A percentile compares a stretch with the other conserved stretches of the same genome.
phyloP scores from a whole-genome alignment of 1,140 invertebrate genomes.

The Chionoecetes opilio region DNA sequence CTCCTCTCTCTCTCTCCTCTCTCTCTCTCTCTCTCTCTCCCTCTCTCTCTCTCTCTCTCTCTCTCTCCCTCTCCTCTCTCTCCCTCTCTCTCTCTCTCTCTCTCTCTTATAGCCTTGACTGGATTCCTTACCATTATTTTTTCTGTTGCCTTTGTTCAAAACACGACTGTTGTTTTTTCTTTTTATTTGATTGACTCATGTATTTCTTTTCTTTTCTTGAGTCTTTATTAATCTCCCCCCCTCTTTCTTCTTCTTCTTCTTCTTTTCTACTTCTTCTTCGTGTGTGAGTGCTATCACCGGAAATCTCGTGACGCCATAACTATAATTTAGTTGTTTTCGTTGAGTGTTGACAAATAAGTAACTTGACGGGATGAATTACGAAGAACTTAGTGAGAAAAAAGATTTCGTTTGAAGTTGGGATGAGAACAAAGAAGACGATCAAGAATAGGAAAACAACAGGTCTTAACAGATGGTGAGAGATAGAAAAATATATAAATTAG shows the following conservation, averaged over 20 bases:
- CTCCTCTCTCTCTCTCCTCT: background rate
- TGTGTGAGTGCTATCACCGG: background rate
- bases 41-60: background rate
- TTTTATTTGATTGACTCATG: background rate
- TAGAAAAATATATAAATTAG: background rate
- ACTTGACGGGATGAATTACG: background rate
- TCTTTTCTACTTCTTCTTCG: background rate
- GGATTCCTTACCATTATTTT: background rate
- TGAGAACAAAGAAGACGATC: background rate
- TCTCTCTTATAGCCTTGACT: background rate
- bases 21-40: background rate
- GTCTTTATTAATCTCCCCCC: background rate
- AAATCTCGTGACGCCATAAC: background rate
- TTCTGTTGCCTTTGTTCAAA: background rate
- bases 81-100: constrained; percentile 50
- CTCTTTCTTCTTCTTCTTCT: background rate
- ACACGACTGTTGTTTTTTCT: background rate
- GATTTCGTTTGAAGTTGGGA: background rate
- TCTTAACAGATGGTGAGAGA: background rate
- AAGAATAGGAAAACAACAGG: background rate
- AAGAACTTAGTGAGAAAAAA: background rate
- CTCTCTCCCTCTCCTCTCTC: constrained; percentile 11
- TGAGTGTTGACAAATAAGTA: background rate
- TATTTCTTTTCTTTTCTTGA: background rate
- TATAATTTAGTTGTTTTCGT: background rate